Percentiles rank a stretch among this genome's conserved stretches.
phyloP scores from a whole-genome alignment of 2,113 vertebrate genomes.

The Sapajus apella region DNA sequence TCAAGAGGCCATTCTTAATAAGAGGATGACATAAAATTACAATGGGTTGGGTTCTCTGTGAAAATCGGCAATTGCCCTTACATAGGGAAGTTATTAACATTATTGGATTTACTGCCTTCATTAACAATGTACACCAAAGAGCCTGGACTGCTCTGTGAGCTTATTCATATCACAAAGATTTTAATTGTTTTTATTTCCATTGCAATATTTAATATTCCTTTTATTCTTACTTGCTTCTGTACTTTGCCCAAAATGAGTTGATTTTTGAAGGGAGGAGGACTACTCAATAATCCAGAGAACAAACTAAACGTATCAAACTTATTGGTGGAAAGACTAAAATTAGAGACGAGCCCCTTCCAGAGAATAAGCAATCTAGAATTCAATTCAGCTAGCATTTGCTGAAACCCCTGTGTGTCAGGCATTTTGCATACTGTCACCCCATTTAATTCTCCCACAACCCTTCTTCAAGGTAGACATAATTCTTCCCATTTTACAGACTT shows the following conservation, averaged over 20 bases:
- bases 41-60: neutral
- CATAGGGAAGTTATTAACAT: neutral
- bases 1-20: neutral
- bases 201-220: neutral
- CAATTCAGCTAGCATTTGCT: neutral
- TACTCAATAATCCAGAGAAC: neutral
- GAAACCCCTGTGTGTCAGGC: neutral
- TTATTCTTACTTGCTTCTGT: conserved; percentile 34
- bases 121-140: neutral
- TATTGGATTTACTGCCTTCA: neutral
- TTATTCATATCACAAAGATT: neutral
- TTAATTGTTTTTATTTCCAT: neutral
- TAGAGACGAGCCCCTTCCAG: neutral
- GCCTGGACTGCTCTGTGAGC: neutral
- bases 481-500: neutral
- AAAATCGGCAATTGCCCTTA: neutral
- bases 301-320: neutral
- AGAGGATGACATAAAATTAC: neutral
- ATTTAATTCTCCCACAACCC: neutral
- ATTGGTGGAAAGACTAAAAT: neutral
- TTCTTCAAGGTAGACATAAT: neutral
- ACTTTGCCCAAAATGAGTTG: neutral
- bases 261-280: neutral
- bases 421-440: neutral
- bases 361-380: neutral